phyloP scores from a whole-genome alignment of 1,140 invertebrate species.

The Daktulosphaira vitifoliae region DNA sequence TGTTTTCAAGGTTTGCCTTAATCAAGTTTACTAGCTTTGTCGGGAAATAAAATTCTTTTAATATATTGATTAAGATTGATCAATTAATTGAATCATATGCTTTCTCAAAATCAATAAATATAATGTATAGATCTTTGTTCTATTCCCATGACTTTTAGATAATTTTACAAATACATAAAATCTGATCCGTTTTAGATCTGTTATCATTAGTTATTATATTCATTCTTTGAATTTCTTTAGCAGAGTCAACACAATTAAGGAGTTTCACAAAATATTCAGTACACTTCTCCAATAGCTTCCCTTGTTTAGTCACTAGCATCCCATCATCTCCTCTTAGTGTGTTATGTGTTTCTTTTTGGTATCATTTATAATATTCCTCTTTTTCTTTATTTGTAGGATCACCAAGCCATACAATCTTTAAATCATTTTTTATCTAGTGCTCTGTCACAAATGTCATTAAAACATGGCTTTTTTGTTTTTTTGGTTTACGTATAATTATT shows the following conservation, averaged over 20 bases:
- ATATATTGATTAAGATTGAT: slow-evolving; percentile 9
- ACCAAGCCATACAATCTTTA: not conserved
- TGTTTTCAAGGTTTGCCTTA: not conserved
- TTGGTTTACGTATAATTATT: not conserved
- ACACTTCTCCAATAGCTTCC: slow-evolving; percentile 6
- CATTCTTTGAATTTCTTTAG: not conserved
- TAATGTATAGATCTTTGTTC: slow-evolving; percentile 32
- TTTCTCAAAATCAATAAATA: slow-evolving; percentile 36
- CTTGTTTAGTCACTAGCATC: slow-evolving; percentile 3
- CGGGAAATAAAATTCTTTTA: slow-evolving; percentile 25
- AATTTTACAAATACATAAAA: not conserved
- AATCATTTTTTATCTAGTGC: not conserved
- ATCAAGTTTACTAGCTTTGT: slow-evolving; percentile 10
- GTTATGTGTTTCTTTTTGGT: slow-evolving; percentile 4
- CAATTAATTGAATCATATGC: slow-evolving; percentile 27
- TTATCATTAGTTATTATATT: slow-evolving; percentile 1
- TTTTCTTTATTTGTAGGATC: slow-evolving; percentile 9
- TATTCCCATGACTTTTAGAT: not conserved
- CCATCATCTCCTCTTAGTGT: slow-evolving; percentile 1
- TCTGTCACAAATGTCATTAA: not conserved
- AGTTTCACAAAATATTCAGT: slow-evolving; percentile 1
- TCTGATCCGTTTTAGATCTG: not conserved
- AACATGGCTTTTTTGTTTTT: not conserved
- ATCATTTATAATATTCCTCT: slow-evolving; percentile 4
- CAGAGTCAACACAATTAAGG: not conserved